These are phyloP conservation scores for Manduca sexta DNA, from an alignment of 1,140 invertebrate species.

Conservation along the genomic window DNA sequence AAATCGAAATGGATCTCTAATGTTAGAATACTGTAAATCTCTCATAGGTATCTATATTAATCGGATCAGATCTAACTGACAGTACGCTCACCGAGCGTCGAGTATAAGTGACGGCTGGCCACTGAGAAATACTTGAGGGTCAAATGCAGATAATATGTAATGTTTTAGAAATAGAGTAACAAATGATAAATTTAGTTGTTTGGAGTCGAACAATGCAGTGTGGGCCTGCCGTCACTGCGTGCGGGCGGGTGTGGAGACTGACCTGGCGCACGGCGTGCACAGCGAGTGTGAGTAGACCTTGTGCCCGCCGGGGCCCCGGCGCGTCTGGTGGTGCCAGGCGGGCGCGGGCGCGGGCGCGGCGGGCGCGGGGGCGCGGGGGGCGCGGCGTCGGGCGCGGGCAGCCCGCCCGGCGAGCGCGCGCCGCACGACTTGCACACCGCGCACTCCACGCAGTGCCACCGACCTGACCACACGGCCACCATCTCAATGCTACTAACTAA, in stretches of 20 bases:
- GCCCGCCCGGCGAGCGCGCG: constrained; percentile 60
- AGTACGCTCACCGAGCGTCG: too few species aligned
- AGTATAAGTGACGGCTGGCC: background rate
- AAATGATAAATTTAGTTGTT: too few species aligned
- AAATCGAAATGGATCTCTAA: too few species aligned
- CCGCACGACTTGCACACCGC: constrained; percentile 79
- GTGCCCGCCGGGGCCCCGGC: constrained; percentile 61
- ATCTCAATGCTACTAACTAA: too few species aligned
- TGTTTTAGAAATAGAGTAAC: too few species aligned
- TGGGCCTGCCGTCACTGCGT: too few species aligned
- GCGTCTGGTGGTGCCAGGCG: constrained; percentile 70
- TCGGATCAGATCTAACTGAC: too few species aligned
- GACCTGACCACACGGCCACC: constrained; percentile 71
- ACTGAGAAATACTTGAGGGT: too few species aligned
- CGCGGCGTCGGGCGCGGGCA: constrained; percentile 14
- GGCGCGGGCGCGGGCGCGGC: constrained; percentile 13
- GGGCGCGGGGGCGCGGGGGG: background rate
- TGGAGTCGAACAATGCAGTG: too few species aligned
- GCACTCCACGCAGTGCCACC: constrained; percentile 92
- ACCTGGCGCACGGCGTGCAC: constrained; percentile 71
- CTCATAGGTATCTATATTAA: too few species aligned
- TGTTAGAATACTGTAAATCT: too few species aligned
- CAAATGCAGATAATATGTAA: too few species aligned
- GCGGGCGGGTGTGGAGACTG: constrained; percentile 14
- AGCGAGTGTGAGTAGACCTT: constrained; percentile 71